Evolutionary conservation across 2,797 vertebrate species (phyloP).

Genomic region (Coccyzus lansbergi): DNA sequence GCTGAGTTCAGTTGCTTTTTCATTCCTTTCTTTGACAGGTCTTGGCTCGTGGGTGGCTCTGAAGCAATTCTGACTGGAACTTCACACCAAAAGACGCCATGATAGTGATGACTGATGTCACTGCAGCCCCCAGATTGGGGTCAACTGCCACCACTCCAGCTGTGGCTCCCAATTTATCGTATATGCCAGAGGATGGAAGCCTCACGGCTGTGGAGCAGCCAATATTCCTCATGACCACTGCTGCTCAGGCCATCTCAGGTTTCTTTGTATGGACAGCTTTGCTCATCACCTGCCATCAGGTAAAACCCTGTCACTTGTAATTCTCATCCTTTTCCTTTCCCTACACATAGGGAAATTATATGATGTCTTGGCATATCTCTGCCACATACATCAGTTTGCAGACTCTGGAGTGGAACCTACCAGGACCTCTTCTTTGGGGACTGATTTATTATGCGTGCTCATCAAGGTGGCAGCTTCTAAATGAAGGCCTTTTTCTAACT

Average conservation of each 20-base stretch:
- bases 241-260: slow-evolving; percentile 92
- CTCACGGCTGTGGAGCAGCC: slow-evolving; percentile 85
- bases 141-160: slow-evolving; percentile 76
- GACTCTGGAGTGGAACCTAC: not conserved
- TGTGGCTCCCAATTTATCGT: slow-evolving; percentile 83
- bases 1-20: not conserved
- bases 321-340: not conserved
- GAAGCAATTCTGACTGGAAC: slow-evolving; percentile 66
- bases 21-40: slow-evolving; percentile 64
- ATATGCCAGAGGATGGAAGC: slow-evolving; percentile 83
- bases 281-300: slow-evolving; percentile 97
- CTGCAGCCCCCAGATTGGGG: slow-evolving; percentile 78
- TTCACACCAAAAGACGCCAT: slow-evolving; percentile 59
- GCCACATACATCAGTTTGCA: not conserved
- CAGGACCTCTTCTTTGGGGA: not conserved
- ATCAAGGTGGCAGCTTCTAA: not conserved
- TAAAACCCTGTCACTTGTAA: slow-evolving; percentile 49
- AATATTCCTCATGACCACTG: slow-evolving; percentile 93
- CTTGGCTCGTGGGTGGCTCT: slow-evolving; percentile 49
- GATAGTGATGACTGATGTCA: slow-evolving; percentile 77
- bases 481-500: not conserved
- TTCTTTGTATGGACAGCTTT: slow-evolving; percentile 97
- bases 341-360: not conserved
- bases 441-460: not conserved
- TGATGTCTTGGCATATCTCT: not conserved